Evolutionary conservation across 1,140 invertebrate genomes (phyloP).

Genomic region (Halesus radiatus): DNA sequence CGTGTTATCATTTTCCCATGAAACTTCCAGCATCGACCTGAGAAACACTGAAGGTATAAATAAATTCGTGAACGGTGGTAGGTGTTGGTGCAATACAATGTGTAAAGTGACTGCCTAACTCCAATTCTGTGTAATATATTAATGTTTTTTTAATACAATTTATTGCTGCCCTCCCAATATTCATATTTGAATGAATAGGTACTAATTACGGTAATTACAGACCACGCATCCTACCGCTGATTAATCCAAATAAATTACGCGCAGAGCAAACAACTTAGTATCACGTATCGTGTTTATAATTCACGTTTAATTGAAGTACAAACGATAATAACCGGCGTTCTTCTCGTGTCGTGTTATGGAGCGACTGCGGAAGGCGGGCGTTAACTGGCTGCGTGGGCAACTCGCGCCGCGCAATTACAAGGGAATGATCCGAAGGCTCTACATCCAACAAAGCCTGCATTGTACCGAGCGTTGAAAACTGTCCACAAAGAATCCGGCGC

Average conservation of each 20-base stretch:
- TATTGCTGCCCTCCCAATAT: no score
- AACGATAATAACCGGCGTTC: background rate
- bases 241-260: no score
- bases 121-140: no score
- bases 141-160: no score
- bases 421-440: constrained; percentile 30
- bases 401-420: constrained; percentile 45
- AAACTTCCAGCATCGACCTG: no score
- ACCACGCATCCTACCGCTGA: background rate
- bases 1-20: no score
- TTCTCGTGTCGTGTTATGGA: background rate
- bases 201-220: background rate
- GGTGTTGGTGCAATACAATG: no score
- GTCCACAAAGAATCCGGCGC: constrained; percentile 19
- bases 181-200: no score
- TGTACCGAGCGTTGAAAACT: constrained; percentile 17
- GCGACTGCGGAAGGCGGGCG: background rate
- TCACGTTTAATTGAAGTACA: background rate
- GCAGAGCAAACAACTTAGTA: no score
- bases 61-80: no score
- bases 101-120: no score
- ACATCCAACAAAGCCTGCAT: constrained; percentile 23
- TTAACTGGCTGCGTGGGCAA: background rate
- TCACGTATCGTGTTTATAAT: background rate
- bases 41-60: no score